Evolutionary conservation across 2,888 invertebrate genomes (phyloP).

Genomic region (Odontothrips loti): DNA sequence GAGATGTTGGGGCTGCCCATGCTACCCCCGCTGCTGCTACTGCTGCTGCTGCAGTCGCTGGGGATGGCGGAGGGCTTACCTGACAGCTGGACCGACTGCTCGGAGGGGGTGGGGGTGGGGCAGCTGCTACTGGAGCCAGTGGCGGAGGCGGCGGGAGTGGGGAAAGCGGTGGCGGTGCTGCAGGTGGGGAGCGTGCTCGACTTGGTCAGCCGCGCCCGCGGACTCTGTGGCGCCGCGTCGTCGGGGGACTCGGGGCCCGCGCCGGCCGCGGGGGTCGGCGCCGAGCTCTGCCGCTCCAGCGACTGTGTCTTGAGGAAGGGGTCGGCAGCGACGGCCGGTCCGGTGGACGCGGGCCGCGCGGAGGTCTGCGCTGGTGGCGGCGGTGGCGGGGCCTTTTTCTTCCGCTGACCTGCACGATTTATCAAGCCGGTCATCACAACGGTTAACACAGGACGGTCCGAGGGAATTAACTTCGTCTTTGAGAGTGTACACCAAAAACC

Average conservation of each 20-base stretch:
- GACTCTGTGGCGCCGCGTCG: neutral
- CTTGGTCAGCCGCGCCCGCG: neutral
- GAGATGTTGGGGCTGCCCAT: constrained; percentile 6
- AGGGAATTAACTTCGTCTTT: too few species aligned
- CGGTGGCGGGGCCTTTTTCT: constrained; percentile 56
- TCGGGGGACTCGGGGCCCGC: neutral
- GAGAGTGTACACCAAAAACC: too few species aligned
- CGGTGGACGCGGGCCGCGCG: constrained; percentile 30
- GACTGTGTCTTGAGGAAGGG: constrained; percentile 2
- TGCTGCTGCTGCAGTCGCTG: neutral
- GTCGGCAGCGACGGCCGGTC: constrained; percentile 22
- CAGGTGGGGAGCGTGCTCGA: constrained; percentile 8
- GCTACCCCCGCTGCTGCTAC: neutral
- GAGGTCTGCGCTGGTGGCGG: constrained; percentile 43
- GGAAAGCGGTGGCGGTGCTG: neutral
- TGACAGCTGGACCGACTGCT: constrained; percentile 19
- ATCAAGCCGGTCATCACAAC: constrained; percentile 34
- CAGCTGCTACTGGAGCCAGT: constrained; percentile 7
- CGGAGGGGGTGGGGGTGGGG: constrained; percentile 20
- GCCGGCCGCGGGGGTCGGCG: neutral
- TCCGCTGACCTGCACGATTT: constrained; percentile 49
- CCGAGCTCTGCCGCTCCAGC: neutral
- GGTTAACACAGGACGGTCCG: too few species aligned
- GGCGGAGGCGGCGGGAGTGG: neutral
- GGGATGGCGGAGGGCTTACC: neutral